Evolutionary conservation across 2,888 invertebrate genomes (phyloP), one percentile per base, ranked within the genome.

Genomic region (Zootermopsis nevadensis): DNA sequence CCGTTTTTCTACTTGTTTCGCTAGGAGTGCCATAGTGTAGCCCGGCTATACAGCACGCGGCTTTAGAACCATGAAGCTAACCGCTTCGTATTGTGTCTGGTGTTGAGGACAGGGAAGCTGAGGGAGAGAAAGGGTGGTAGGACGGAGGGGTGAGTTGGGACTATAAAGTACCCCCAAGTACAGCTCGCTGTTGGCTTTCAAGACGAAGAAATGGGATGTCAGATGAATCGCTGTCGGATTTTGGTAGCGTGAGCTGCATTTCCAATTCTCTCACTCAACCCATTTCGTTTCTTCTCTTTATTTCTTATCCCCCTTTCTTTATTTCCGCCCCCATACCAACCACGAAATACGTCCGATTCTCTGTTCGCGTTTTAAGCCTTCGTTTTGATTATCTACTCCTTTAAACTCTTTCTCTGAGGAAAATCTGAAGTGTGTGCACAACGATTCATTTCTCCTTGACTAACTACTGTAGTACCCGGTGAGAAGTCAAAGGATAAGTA

Each of bases 151-250:
- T 31, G 69, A 33, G 31, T 79, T 55, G 27, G 55, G 53, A 77
- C 77, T 55, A 79, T 60, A 79, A 79, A 66, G 79, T 35, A 79
- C 74, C 55, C 24, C 30, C 81, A 74, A 74, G 74, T 74, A 48
- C 74, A 81, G 81, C 53, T 19, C 33, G 53, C 72, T 72, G 72
- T 55, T 74, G 55, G 35, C 82, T 76, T 82, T 82, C 82, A 77
- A 38, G 66, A 66, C 55, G 81, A 81, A 77, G 76, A 76, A 82
- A 82, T 82, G 82, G 76, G 42, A 60, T 77, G 82, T 76, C 82
- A 82, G 82, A 82, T 76, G 77, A 77, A 82, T 82, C 82, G 82
- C 60, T 82, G 82, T 82, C 77, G 55, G 82, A 77, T 60, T 81
- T 81, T 72, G 24, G 30, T 77, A 77, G 30, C 76, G 60, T 42